Evolutionary conservation across 2,888 invertebrate genomes (phyloP).

Genomic region (Euplexia lucipara): DNA sequence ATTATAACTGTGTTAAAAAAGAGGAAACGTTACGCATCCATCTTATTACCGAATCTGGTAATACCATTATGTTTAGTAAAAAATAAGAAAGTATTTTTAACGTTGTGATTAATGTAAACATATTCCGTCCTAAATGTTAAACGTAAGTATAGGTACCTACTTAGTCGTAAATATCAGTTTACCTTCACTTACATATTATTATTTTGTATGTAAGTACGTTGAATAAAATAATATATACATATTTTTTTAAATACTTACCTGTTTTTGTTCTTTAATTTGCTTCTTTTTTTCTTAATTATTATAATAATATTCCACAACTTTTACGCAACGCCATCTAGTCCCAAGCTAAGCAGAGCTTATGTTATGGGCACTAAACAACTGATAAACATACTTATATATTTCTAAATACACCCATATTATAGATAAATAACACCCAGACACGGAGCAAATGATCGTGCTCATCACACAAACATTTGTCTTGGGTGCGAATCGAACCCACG

Average conservation of each 20-base stretch:
- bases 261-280: constrained; percentile 32
- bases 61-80: constrained; percentile 18
- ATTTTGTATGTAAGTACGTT: constrained; percentile 58
- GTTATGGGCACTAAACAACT: too few relatives aligned
- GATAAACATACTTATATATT: too few relatives aligned
- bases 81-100: constrained; percentile 50
- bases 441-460: too few relatives aligned
- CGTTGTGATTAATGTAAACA: constrained; percentile 66
- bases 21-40: neutral
- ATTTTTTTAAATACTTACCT: constrained; percentile 42
- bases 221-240: constrained; percentile 60
- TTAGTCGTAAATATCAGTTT: constrained; percentile 41
- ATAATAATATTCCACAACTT: too few relatives aligned
- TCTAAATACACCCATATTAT: too few relatives aligned
- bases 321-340: too few relatives aligned
- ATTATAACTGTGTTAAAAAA: constrained; percentile 21
- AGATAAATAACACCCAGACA: too few relatives aligned
- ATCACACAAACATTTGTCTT: too few relatives aligned
- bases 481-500: too few relatives aligned
- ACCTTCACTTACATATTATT: constrained; percentile 53
- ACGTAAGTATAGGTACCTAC: constrained; percentile 43
- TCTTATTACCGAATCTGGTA: constrained; percentile 21
- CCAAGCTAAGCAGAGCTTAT: too few relatives aligned
- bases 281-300: too few relatives aligned
- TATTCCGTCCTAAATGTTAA: constrained; percentile 65